A percentile compares a stretch with the other conserved stretches of the same genome.
Evolutionary conservation across 2,113 vertebrate genomes (phyloP).

Genomic region (Tachuris rubrigastra): DNA sequence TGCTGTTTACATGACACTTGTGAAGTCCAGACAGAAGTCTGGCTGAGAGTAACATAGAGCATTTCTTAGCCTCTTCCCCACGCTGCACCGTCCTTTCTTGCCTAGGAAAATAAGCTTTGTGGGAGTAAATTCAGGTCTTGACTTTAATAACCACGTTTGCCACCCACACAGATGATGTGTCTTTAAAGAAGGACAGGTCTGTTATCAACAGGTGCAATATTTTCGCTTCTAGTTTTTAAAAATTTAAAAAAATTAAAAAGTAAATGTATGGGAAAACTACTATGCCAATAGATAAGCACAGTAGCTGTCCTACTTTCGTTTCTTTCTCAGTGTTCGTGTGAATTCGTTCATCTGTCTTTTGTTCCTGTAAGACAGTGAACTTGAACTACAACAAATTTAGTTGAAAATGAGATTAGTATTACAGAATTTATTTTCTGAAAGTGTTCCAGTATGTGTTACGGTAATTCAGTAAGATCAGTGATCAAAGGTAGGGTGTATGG

Average conservation of each 20-base stretch:
- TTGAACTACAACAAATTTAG: not conserved
- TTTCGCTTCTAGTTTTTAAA: not conserved
- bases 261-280: not conserved
- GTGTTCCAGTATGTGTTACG: not conserved
- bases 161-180: not conserved
- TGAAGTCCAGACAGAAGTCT: not conserved
- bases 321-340: not conserved
- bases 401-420: not conserved
- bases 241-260: not conserved
- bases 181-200: not conserved
- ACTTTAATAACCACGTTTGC: not conserved
- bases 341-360: not conserved
- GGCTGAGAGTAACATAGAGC: not conserved
- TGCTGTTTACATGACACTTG: not conserved
- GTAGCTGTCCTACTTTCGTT: not conserved
- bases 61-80: not conserved
- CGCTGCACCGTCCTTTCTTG: accelerated
- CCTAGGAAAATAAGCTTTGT: not conserved
- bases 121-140: not conserved
- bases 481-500: not conserved
- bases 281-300: not conserved
- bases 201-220: not conserved
- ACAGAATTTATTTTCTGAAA: not conserved
- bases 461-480: not conserved
- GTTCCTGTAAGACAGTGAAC: not conserved